Conservation (phyloP, 2,113 vertebrate genomes). For the Cervus canadensis region DNA sequence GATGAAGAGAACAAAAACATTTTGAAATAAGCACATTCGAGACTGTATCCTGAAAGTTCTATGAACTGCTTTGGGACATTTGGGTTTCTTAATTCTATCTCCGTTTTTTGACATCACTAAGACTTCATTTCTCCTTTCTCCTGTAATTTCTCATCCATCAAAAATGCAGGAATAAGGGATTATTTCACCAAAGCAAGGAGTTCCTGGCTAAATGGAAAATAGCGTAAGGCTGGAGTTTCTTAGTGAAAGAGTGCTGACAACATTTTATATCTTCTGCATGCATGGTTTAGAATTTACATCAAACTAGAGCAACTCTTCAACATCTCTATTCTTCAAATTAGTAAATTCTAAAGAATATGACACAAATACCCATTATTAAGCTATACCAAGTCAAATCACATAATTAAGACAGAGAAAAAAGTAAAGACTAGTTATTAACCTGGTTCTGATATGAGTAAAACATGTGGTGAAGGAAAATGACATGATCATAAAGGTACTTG, state of each 20-base stretch:
- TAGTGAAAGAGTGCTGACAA: neutral
- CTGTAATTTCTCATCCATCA: neutral
- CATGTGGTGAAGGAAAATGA: no score
- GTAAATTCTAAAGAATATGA: slow-evolving; percentile 31
- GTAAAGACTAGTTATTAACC: neutral
- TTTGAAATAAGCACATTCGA: neutral
- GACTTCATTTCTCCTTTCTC: neutral
- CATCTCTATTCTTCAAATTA: slow-evolving; percentile 65
- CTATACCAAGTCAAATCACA: slow-evolving; percentile 25
- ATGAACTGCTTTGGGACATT: neutral
- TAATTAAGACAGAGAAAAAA: neutral
- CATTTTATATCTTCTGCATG: neutral
- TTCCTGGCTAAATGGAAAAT: neutral
- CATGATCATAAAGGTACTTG: fast-evolving
- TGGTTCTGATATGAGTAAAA: fast-evolving
- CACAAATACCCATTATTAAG: neutral
- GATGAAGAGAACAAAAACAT: neutral
- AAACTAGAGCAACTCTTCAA: neutral
- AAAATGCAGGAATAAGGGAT: fast-evolving
- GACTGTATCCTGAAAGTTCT: neutral
- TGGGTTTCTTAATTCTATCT: neutral
- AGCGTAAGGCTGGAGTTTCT: neutral
- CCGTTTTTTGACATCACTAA: neutral
- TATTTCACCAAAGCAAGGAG: neutral
- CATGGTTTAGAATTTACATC: slow-evolving; percentile 17